A percentile compares a stretch with the other conserved stretches of the same genome.
phyloP scores from a whole-genome alignment of 1,140 invertebrate species.

The Heliconius congener region DNA sequence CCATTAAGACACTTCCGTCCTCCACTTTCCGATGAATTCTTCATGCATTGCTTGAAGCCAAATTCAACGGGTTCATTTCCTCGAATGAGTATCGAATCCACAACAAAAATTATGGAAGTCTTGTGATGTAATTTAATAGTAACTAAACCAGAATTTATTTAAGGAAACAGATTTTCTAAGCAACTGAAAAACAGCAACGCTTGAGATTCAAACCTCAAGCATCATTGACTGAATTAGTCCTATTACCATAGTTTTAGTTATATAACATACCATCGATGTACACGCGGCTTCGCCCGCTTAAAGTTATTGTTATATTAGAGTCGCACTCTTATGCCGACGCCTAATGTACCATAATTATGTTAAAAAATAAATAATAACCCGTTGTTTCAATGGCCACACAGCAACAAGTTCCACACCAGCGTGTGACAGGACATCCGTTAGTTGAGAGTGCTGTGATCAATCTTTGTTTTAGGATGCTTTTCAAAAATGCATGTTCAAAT shows the following conservation, averaged over 20 bases:
- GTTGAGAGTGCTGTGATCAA: conserved; percentile 6
- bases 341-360: background rate
- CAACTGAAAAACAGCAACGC: no score
- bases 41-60: background rate
- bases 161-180: no score
- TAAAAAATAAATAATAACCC: background rate
- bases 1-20: no score
- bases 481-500: background rate
- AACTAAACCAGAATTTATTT: no score
- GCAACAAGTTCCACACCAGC: background rate
- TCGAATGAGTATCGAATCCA: background rate
- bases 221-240: no score
- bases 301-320: background rate
- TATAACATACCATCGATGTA: no score
- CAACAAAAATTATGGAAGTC: background rate
- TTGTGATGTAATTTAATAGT: no score
- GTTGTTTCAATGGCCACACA: background rate
- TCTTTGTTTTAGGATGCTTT: background rate
- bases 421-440: conserved; percentile 10
- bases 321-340: background rate
- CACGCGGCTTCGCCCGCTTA: no score
- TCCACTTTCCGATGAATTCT: background rate
- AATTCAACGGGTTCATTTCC: background rate
- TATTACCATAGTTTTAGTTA: no score
- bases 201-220: no score